These are phyloP conservation scores for Orycteropus afer DNA, from an alignment of 2,113 vertebrate genomes.

Conservation along the genomic window DNA sequence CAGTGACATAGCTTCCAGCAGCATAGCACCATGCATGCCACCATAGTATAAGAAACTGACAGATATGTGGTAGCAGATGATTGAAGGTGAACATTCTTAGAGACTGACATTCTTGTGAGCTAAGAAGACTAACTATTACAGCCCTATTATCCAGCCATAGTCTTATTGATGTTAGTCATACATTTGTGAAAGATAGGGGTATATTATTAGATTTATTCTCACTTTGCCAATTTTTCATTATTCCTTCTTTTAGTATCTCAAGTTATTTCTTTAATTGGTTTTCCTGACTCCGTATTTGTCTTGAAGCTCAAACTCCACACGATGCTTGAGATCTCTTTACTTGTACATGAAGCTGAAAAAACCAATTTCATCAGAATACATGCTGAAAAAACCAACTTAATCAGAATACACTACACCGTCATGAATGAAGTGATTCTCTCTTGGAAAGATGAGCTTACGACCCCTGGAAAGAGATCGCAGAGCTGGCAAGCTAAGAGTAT, in stretches of 20 bases:
- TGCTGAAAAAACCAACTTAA: not conserved
- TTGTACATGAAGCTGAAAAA: not conserved
- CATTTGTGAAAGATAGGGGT: not conserved
- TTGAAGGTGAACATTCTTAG: not conserved
- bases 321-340: not conserved
- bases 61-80: not conserved
- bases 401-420: not conserved
- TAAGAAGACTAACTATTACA: fast-evolving
- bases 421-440: conserved; percentile 56
- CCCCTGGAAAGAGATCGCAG: conserved; percentile 67
- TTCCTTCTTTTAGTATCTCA: not conserved
- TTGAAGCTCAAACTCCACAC: not conserved
- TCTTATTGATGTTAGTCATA: fast-evolving
- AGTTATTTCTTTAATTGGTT: not conserved
- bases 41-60: not conserved
- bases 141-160: not conserved
- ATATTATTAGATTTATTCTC: not conserved
- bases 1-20: not conserved
- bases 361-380: not conserved
- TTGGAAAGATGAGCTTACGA: fast-evolving
- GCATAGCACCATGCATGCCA: not conserved
- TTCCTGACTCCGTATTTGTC: not conserved
- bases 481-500: conserved; percentile 54
- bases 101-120: not conserved
- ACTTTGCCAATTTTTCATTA: not conserved